Percentiles rank a stretch among this genome's conserved stretches.
These are phyloP conservation scores for Steinernema feltiae DNA, from an alignment of 1,140 invertebrate genomes.

Conservation along the genomic window DNA sequence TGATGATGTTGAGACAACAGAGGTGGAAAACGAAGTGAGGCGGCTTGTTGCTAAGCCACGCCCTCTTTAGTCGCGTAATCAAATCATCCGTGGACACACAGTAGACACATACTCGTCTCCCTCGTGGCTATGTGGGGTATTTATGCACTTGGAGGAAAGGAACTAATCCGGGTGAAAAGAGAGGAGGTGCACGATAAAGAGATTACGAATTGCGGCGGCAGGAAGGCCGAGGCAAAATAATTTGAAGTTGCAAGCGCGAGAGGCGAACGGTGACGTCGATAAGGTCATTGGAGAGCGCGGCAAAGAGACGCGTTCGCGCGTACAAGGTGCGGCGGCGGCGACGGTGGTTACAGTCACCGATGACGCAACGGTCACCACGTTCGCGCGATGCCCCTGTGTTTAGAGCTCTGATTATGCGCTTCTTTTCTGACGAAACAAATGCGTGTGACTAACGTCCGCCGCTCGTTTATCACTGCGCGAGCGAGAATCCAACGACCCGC, in stretches of 20 bases:
- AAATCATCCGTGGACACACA: not conserved
- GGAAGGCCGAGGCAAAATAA: not conserved
- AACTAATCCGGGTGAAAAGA: too few species aligned
- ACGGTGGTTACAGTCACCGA: not conserved
- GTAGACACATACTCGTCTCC: not conserved
- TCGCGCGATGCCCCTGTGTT: not conserved
- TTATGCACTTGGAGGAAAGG: not conserved
- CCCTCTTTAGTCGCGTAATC: not conserved
- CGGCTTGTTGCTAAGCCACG: not conserved
- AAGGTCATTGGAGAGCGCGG: not conserved
- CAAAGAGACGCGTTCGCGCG: not conserved
- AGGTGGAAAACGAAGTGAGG: not conserved
- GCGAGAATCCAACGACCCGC: too few species aligned
- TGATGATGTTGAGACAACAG: not conserved
- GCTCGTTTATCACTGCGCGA: too few species aligned
- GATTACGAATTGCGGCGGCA: not conserved
- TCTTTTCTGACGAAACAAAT: not conserved
- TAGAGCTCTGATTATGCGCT: not conserved
- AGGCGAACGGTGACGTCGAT: not conserved
- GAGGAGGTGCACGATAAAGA: not conserved
- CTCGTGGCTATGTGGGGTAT: not conserved
- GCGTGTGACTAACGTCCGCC: not conserved
- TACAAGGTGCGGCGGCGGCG: too few species aligned
- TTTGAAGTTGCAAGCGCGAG: not conserved
- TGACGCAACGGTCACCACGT: not conserved